Evolutionary conservation across 2,888 invertebrate genomes (phyloP), one percentile per base, ranked within the genome.

Genomic region (Callinectes sapidus): DNA sequence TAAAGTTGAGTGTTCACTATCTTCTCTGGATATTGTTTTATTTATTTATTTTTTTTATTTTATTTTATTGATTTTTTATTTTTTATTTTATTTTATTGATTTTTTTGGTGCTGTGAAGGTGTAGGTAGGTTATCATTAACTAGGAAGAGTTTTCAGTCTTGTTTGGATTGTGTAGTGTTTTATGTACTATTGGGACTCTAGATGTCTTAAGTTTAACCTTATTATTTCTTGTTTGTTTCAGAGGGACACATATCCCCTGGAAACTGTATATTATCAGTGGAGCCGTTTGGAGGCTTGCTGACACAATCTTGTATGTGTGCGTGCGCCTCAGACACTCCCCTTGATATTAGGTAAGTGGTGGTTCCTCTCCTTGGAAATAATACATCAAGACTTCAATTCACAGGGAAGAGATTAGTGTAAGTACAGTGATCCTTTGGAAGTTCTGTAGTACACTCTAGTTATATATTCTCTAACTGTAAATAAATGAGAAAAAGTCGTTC

Each of bases 211-310:
- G 48, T 71, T 42, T 89, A 71, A n/a, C 18, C 71, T 48, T 42
- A 89, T 92, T 87, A 77, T 94, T 94, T 92, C 92, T 94, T 95
- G 95, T 94, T 95, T 96, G 95, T 97, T 97, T 0, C 97, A 98
- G 98, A 98, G 97, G 98, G 97, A 98, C 97, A 97, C 98, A 98
- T 98, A 97, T 98, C 97, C 97, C 97, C 97, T 97, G 97, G 97
- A 97, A 98, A 97, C 96, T 97, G 97, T 96, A 97, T 95, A 95
- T 96, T 96, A 96, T 96, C 96, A 96, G 97, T 97, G 96, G 97
- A 97, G 97, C 97, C 97, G 96, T 97, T 96, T 96, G 96, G 96
- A 96, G 96, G 96, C 96, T 96, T 96, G 97, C 97, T 97, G 96
- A 96, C 97, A 97, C 97, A 97, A 97, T 98, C 98, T 97, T 98